These are phyloP conservation scores for Apteryx owenii DNA, from an alignment of 2,113 vertebrate genomes.

Conservation along the genomic window DNA sequence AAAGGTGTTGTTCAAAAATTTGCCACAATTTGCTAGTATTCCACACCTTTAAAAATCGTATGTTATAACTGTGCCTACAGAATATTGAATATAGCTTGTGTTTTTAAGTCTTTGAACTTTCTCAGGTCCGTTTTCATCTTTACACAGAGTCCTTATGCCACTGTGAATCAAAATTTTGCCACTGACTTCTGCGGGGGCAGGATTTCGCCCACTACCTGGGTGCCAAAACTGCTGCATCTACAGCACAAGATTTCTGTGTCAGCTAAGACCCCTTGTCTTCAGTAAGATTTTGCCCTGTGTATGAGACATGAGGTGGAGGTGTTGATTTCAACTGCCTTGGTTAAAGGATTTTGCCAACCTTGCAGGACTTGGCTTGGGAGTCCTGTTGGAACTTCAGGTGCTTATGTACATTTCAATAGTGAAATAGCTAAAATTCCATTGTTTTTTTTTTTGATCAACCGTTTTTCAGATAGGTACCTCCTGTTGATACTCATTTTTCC, in stretches of 20 bases:
- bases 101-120: not conserved
- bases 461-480: not conserved
- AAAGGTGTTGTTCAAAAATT: constrained; percentile 12
- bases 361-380: not conserved
- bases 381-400: not conserved
- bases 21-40: not conserved
- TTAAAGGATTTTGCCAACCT: not conserved
- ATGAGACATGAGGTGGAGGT: not conserved
- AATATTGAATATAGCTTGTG: not conserved
- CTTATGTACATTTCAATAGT: not conserved
- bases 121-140: not conserved
- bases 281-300: not conserved
- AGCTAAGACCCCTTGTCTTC: not conserved
- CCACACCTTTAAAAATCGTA: not conserved
- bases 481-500: not conserved
- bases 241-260: not conserved
- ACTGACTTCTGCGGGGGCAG: not conserved
- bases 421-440: not conserved
- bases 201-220: not conserved
- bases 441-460: not conserved
- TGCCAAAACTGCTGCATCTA: not conserved
- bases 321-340: not conserved
- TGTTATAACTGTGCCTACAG: not conserved
- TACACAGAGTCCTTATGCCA: not conserved
- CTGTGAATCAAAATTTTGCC: not conserved